Base-by-base conservation (phyloP, 1,140 invertebrate species). In the Tetramorium alpestre region DNA sequence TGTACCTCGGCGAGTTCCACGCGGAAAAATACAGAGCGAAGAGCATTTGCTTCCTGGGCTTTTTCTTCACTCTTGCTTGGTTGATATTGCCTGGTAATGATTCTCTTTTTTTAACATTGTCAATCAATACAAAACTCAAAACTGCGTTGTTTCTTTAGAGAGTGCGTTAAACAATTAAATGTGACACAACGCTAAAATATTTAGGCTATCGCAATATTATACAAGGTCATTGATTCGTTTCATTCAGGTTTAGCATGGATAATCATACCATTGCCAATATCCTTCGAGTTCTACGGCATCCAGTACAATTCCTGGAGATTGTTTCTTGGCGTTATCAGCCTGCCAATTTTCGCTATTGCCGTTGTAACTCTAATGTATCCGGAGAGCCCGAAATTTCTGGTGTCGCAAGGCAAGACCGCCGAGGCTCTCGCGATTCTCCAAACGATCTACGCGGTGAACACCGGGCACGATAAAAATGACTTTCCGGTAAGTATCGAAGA, bases 381-480 rank as follows among this genome's bases (percentile, higher is more conserved):
- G 0, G 98, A 98, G 92, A 98, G 97, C 86, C 98, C 98, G 0
- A 98, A 98, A 91, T 98, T 97, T 93, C 94, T 97, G 13, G 93
- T 98, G 6, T 96, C 96, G 0, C 96, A 96, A 93, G 97, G 97
- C 77, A 95, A 95, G 86, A 92, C 95, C 11, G 95, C 97, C 0
- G 96, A 97, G 88, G 96, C 97, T 0, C 89, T 98, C 1, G 88
- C 95, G 28, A 95, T 97, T 16, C 92, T 98, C 5, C 94, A 94
- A 65, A 94, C 91, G 1, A 97, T 98, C 70, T 98, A 96, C 82
- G 93, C 95, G 2, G 88, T 91, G 2, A 98, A 98, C 85, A 97
- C 96, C 8, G 95, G 95, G 8, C 89, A 88, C 11, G 77, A 92
- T 5, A 84, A 94, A 58, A 89, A 90, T 7, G 92, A 94, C 10